Evolutionary conservation across 1,140 invertebrate species (phyloP).

Genomic region (Diorhabda elongata): DNA sequence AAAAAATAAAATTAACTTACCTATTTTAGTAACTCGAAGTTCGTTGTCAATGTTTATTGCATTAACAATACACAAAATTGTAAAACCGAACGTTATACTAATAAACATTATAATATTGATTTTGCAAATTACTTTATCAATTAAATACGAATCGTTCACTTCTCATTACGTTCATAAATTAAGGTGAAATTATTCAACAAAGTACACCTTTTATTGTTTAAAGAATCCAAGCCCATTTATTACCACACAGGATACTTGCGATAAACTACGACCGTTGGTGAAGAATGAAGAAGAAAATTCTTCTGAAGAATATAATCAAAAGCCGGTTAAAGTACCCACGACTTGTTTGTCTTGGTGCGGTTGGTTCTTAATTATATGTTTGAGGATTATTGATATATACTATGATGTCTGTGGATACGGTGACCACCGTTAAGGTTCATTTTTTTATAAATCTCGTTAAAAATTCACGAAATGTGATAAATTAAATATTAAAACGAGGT

Average conservation of each 20-base stretch:
- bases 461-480: too few species aligned
- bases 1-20: constrained; percentile 19
- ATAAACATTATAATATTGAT: constrained; percentile 1
- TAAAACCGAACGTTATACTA: constrained; percentile 3
- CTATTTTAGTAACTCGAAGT: constrained; percentile 24
- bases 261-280: not conserved
- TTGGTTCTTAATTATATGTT: not conserved
- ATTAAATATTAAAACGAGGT: too few species aligned
- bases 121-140: not conserved
- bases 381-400: not conserved
- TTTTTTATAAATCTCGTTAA: too few species aligned
- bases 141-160: too few species aligned
- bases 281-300: not conserved
- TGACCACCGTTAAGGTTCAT: too few species aligned
- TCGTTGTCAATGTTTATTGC: constrained; percentile 27
- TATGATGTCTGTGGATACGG: too few species aligned
- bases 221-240: not conserved
- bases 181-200: not conserved
- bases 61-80: constrained; percentile 22
- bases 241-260: constrained; percentile 5
- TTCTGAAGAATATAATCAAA: not conserved
- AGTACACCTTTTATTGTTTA: constrained; percentile 2
- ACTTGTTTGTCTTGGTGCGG: not conserved
- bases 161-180: too few species aligned
- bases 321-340: not conserved